Base-by-base conservation (phyloP, 2,797 vertebrate genomes). In the Sebastes variabilis region DNA sequence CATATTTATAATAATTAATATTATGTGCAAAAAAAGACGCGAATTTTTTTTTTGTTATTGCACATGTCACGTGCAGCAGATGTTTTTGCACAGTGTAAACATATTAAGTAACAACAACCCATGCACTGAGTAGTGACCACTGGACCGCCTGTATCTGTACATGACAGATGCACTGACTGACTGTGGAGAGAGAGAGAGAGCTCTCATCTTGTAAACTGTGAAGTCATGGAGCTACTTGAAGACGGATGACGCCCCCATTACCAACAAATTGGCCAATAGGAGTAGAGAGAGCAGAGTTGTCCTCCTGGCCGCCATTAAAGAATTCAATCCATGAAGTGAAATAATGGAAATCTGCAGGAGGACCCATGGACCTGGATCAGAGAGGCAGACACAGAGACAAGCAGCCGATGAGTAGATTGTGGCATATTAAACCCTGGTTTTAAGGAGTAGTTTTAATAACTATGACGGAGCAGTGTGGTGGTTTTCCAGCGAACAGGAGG, bases 281-380 rank as follows among this genome's bases (percentile, higher is more conserved):
- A 92, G 94, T 72, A 81, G 93, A 96, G 94, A 96, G 96, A 14
- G 94, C 95, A 95, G 97, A 96, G 96, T 96, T 97, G 97, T 97
- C 97, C 96, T 97, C 96, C 96, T 95, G 97, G 97, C 97, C 98
- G 98, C 98, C 97, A 99, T 99, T 99, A 99, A 98, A 98, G 97
- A 97, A 97, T 97, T 96, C 96, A 97, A 97, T 96, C 96, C 96
- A 96, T 97, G 97, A 97, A 97, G 96, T 97, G 96, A 97, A 97
- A 97, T 97, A 97, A 97, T 97, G 97, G 96, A 96, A 96, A 96
- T 94, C 95, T 94, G 93, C 94, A 90, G 94, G 94, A 96, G 84
- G 91, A 38, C 89, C 92, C 88, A 92, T 93, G 95, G 94, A 94
- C 91, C 88, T 38, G 36, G 36, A 38, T 38, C 36, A 38, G 36